Percentiles rank a stretch among this genome's conserved stretches.
Evolutionary conservation across 2,797 vertebrate genomes (phyloP).

Genomic region (Rhodeus uyekii): DNA sequence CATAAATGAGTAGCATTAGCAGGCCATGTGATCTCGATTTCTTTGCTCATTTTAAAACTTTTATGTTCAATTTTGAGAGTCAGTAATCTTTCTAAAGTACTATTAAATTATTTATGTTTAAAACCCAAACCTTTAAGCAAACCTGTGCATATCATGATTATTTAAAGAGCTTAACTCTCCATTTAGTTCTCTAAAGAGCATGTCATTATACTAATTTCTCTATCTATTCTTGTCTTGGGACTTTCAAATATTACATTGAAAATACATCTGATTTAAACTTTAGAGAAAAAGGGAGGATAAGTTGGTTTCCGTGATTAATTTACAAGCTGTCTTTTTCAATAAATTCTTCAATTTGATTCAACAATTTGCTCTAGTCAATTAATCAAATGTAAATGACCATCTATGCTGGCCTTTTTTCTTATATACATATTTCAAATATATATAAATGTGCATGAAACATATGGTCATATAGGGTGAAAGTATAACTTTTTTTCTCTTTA

Average conservation of each 20-base stretch:
- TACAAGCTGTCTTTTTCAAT: neutral
- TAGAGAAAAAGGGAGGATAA: neutral
- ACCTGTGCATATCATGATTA: neutral
- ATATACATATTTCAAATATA: neutral
- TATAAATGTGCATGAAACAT: neutral
- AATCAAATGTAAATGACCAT: neutral
- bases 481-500: too few species aligned
- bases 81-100: neutral
- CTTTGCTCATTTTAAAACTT: neutral
- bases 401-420: neutral
- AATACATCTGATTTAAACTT: neutral
- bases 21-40: neutral
- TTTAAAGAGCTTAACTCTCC: neutral
- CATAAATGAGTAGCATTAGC: neutral
- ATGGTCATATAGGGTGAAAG: neutral
- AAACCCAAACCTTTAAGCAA: neutral
- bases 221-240: neutral
- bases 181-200: slow-evolving; percentile 5
- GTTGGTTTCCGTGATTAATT: neutral
- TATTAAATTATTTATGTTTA: neutral
- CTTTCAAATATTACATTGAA: neutral
- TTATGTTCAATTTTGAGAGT: neutral
- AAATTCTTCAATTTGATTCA: neutral
- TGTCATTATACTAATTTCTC: neutral
- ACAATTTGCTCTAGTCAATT: neutral